Evolutionary conservation across 1,140 invertebrate species (phyloP).

Genomic region (Anastrepha obliqua): DNA sequence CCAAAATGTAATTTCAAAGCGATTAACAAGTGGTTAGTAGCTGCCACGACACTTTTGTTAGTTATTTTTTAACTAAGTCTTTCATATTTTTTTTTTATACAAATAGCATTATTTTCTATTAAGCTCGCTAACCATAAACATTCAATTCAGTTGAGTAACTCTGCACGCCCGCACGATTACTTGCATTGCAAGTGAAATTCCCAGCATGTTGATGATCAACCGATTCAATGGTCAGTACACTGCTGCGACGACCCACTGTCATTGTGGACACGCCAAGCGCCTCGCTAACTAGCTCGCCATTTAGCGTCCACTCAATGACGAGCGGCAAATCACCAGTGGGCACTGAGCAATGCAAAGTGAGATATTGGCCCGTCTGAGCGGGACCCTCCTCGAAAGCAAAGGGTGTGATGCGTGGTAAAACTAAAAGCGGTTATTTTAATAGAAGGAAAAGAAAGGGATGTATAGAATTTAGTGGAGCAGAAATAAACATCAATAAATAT

Average conservation of each 20-base stretch:
- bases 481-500: conserved; percentile 57
- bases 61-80: background rate
- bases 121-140: conserved; percentile 71
- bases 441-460: conserved; percentile 26
- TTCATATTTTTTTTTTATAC: background rate
- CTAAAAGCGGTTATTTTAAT: conserved; percentile 74
- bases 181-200: conserved; percentile 81
- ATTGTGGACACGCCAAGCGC: conserved; percentile 76
- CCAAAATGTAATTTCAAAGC: background rate
- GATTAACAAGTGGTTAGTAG: background rate
- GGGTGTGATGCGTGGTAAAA: conserved; percentile 83
- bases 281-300: conserved; percentile 76
- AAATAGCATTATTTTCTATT: background rate
- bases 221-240: conserved; percentile 80
- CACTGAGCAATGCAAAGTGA: conserved; percentile 80
- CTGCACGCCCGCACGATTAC: conserved; percentile 79
- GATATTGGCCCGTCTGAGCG: conserved; percentile 71
- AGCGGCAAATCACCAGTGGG: conserved; percentile 84
- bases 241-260: conserved; percentile 80
- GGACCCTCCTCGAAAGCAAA: conserved; percentile 76
- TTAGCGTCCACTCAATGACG: conserved; percentile 83
- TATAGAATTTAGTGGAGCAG: background rate
- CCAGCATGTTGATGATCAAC: conserved; percentile 79
- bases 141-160: conserved; percentile 67
- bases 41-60: background rate